Conservation (phyloP, 2,113 vertebrate species). For the Pan paniscus region DNA sequence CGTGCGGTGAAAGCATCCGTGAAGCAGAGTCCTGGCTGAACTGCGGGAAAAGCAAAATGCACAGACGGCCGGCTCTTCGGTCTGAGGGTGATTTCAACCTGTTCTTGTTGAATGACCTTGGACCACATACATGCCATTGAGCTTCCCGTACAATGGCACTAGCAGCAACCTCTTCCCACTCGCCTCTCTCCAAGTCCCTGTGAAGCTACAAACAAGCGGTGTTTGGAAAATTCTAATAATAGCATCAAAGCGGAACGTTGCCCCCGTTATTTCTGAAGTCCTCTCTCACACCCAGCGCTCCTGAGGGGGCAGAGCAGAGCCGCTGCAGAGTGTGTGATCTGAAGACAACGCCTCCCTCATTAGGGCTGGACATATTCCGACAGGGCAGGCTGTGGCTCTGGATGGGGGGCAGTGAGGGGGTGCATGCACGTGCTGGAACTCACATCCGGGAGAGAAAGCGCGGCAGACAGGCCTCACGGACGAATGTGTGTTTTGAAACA, state of each 20-base stretch:
- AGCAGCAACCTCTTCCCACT: neutral
- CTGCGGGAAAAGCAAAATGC: no score
- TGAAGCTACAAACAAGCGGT: neutral
- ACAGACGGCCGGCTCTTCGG: rapidly evolving
- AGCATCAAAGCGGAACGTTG: neutral
- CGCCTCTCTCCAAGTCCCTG: neutral
- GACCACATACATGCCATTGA: neutral
- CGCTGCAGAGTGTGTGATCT: rapidly evolving
- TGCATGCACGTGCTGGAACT: rapidly evolving
- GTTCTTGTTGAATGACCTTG: neutral
- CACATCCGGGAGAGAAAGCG: rapidly evolving
- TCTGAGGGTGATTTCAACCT: no score
- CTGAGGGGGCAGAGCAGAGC: neutral
- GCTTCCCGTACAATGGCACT: neutral
- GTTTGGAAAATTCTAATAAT: neutral
- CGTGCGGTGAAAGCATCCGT: neutral
- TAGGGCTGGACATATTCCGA: rapidly evolving
- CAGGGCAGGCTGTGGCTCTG: neutral
- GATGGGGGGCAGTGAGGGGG: neutral
- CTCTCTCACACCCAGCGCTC: neutral
- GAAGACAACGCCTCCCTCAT: neutral
- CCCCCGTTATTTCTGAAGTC: neutral
- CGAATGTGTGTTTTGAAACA: neutral
- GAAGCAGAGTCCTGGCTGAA: neutral
- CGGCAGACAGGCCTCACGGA: rapidly evolving